phyloP scores from a whole-genome alignment of 2,797 vertebrate species.

The Catostomus latipinnis region DNA sequence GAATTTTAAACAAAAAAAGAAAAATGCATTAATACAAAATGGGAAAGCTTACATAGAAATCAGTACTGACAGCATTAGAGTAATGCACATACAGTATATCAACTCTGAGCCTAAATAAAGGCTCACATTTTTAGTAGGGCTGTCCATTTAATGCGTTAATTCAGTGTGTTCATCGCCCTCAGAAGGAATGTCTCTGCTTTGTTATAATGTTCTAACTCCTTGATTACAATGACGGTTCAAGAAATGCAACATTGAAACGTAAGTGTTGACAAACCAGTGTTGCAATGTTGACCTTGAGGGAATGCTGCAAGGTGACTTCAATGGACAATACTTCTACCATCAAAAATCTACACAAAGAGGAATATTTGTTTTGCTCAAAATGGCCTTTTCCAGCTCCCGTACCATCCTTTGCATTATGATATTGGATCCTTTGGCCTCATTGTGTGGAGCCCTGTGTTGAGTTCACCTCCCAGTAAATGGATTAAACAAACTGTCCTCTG shows the following conservation, averaged over 20 bases:
- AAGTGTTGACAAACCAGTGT: slow-evolving; percentile 69
- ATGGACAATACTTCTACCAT: slow-evolving; percentile 14
- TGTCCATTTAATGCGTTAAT: too few relatives aligned
- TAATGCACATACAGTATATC: too few relatives aligned
- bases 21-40: too few relatives aligned
- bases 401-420: not conserved
- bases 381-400: not conserved
- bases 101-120: too few relatives aligned
- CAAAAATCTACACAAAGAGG: slow-evolving; percentile 6
- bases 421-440: not conserved
- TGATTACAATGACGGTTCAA: not conserved
- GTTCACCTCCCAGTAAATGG: slow-evolving; percentile 5
- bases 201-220: slow-evolving; percentile 9
- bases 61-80: too few relatives aligned
- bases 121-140: too few relatives aligned
- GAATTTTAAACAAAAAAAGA: too few relatives aligned
- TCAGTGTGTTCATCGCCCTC: not conserved
- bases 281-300: slow-evolving; percentile 45
- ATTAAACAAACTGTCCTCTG: slow-evolving; percentile 1
- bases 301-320: slow-evolving; percentile 26
- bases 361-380: not conserved
- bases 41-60: too few relatives aligned
- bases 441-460: not conserved
- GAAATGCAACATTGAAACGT: not conserved
- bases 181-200: slow-evolving; percentile 4